A percentile compares a stretch with the other conserved stretches of the same genome.
Evolutionary conservation across 37 sponge, comb jelly and placozoan genomes (phyloP).

Genomic region (Dysidea cf. avara): DNA sequence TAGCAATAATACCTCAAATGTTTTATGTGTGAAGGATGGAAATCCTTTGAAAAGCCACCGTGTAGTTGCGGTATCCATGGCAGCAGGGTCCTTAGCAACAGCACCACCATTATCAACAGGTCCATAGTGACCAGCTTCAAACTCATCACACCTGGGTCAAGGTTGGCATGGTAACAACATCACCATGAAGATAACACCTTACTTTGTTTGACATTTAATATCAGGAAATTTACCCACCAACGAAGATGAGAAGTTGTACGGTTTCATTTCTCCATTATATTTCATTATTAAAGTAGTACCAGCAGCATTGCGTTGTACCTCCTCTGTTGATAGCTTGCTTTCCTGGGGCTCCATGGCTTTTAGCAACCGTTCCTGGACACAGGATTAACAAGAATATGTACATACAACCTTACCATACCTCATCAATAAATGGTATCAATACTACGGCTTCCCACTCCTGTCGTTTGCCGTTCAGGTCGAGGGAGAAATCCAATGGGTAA

Average conservation of each 20-base stretch:
- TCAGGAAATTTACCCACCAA: conserved; percentile 63
- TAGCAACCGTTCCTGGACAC: conserved; percentile 45
- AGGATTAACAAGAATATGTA: too few species aligned
- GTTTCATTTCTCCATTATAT: not conserved
- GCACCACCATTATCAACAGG: too few species aligned
- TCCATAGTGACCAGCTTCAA: not conserved
- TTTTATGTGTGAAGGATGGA: not conserved
- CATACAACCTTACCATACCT: conserved; percentile 57
- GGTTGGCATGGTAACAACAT: too few species aligned
- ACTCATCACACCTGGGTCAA: not conserved
- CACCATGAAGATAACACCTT: too few species aligned
- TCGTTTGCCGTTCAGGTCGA: conserved; percentile 97
- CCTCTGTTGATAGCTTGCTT: conserved; percentile 35
- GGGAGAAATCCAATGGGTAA: conserved; percentile 88
- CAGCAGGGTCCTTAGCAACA: too few species aligned
- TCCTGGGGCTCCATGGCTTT: conserved; percentile 54
- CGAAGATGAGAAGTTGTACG: conserved; percentile 51
- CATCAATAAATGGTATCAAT: conserved; percentile 96
- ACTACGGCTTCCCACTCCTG: conserved; percentile 98
- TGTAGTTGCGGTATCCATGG: too few species aligned
- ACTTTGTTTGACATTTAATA: conserved; percentile 57
- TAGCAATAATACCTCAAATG: too few species aligned
- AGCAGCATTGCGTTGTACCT: conserved; percentile 26
- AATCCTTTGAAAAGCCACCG: too few species aligned
- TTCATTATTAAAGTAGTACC: conserved; percentile 39